Evolutionary conservation across 2,888 invertebrate genomes (phyloP).

Genomic region (Hymenopus coronatus): DNA sequence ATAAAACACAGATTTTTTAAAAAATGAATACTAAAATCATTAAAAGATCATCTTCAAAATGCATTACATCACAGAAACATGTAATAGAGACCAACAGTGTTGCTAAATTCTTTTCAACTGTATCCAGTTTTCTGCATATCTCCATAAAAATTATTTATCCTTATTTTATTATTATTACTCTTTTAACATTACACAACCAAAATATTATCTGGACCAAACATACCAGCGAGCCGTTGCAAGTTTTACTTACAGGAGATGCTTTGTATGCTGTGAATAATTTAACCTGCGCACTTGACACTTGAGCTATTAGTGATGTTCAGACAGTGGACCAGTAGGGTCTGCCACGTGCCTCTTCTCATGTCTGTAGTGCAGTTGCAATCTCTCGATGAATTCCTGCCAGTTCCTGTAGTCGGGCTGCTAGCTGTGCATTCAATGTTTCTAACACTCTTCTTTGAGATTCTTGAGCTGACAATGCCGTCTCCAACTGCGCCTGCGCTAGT

Average conservation of each 20-base stretch:
- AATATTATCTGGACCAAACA: background rate
- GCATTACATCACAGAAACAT: background rate
- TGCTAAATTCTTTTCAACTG: background rate
- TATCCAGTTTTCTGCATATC: background rate
- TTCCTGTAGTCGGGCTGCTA: constrained; percentile 76
- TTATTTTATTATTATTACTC: background rate
- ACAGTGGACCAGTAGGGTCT: constrained; percentile 29
- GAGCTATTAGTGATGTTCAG: constrained; percentile 8
- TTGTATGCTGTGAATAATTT: background rate
- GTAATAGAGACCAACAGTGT: background rate
- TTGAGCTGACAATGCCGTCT: constrained; percentile 73
- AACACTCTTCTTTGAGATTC: constrained; percentile 79
- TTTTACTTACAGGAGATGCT: background rate
- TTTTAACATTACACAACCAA: background rate
- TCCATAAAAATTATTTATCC: background rate
- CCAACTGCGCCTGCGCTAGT: constrained; percentile 74
- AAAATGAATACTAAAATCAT: background rate
- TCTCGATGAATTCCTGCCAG: constrained; percentile 80
- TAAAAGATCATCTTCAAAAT: background rate
- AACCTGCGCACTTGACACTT: background rate
- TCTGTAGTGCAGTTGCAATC: constrained; percentile 75
- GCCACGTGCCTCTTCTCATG: constrained; percentile 51
- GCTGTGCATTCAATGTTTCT: constrained; percentile 77
- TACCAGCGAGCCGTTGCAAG: background rate
- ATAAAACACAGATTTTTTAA: background rate